Conservation (phyloP, 2,797 vertebrate genomes). For the Liasis olivaceus region DNA sequence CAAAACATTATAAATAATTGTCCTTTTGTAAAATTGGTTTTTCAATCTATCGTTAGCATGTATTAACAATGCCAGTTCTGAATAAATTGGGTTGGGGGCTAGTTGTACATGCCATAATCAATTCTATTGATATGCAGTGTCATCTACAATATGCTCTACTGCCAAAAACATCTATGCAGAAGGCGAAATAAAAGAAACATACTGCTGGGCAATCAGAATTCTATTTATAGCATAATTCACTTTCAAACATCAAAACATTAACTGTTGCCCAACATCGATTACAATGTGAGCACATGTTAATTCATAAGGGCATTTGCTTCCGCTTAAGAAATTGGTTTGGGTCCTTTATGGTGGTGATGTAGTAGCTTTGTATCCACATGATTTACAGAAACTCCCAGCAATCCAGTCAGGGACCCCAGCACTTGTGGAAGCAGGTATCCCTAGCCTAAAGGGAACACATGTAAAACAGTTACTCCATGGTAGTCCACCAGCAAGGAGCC, state of each 20-base stretch:
- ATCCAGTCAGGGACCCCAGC: neutral
- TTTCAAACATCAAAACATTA: conserved; percentile 21
- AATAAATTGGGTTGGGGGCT: conserved; percentile 62
- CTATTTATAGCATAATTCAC: neutral
- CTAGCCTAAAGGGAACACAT: neutral
- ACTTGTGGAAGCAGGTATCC: neutral
- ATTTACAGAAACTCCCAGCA: neutral
- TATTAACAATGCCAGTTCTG: conserved; percentile 68
- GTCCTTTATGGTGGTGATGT: neutral
- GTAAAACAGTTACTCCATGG: neutral
- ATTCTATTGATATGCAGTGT: conserved; percentile 72
- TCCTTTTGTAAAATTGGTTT: conserved; percentile 66
- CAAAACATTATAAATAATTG: conserved; percentile 60
- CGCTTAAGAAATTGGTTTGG: conserved; percentile 19
- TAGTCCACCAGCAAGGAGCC: neutral
- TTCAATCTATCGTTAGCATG: conserved; percentile 62
- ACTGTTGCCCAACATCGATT: conserved; percentile 4
- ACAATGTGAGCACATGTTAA: neutral
- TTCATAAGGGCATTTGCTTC: neutral
- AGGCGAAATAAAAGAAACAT: conserved; percentile 52
- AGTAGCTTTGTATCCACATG: neutral
- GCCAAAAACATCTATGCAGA: conserved; percentile 60
- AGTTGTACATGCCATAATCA: conserved; percentile 69
- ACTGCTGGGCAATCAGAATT: conserved; percentile 40
- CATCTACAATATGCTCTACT: conserved; percentile 64